Evolutionary conservation across 2,888 invertebrate genomes (phyloP).

Genomic region (Acanthosepion esculentum): DNA sequence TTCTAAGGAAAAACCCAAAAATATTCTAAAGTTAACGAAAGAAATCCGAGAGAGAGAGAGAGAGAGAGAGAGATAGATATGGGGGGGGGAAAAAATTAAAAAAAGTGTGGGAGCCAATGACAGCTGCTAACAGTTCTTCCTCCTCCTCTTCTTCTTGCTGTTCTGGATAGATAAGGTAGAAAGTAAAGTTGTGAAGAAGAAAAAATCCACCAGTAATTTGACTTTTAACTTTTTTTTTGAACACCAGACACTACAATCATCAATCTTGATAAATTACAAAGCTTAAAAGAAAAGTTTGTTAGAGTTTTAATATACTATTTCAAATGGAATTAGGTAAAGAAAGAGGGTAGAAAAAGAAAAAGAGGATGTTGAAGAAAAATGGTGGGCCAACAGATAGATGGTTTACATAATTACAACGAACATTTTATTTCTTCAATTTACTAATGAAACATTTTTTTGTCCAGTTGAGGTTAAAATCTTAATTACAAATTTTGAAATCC

Average conservation of each 20-base stretch:
- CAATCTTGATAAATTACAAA: conserved; percentile 15
- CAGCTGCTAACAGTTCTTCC: not conserved
- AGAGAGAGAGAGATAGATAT: not conserved
- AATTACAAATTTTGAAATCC: conserved; percentile 47
- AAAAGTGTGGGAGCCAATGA: not conserved
- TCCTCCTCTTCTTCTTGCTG: not conserved
- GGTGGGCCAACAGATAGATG: conserved; percentile 13
- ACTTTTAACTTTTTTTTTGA: too few relatives aligned
- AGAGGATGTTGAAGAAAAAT: not conserved
- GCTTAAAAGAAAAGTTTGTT: not conserved
- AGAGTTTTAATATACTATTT: not conserved
- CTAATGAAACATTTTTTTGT: conserved; percentile 46
- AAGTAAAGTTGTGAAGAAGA: not conserved
- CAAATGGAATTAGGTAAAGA: not conserved
- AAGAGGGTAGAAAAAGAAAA: not conserved
- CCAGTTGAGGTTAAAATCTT: conserved; percentile 45
- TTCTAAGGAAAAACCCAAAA: not conserved
- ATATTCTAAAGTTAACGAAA: not conserved
- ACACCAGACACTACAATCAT: not conserved
- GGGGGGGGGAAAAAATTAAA: not conserved
- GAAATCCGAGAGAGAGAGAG: not conserved
- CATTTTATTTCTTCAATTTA: conserved; percentile 44
- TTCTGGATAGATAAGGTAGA: not conserved
- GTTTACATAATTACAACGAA: conserved; percentile 19
- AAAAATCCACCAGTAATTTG: not conserved